These are phyloP conservation scores for Mugil cephalus DNA, from an alignment of 2,113 vertebrate genomes.

Conservation along the genomic window DNA sequence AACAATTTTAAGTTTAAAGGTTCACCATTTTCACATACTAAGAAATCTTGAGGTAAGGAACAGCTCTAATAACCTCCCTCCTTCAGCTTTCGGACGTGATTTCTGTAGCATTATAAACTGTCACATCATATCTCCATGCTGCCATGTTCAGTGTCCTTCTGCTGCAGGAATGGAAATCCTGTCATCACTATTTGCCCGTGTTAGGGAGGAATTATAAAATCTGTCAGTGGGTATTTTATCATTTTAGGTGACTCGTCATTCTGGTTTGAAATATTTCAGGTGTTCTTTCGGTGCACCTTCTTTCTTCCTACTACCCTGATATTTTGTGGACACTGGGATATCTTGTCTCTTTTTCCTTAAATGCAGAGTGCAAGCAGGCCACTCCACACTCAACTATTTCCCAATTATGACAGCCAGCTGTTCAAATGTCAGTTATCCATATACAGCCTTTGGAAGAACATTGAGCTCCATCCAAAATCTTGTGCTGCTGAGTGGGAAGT, in stretches of 20 bases:
- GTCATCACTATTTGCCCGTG: conserved; percentile 29
- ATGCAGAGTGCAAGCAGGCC: conserved; percentile 46
- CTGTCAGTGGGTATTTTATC: conserved; percentile 42
- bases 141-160: conserved; percentile 41
- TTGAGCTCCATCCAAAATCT: conserved; percentile 75
- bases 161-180: conserved; percentile 36
- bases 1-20: conserved; percentile 85
- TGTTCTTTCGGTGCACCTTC: conserved; percentile 35
- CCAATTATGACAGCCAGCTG: conserved; percentile 61
- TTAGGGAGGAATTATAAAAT: conserved; percentile 44
- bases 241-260: conserved; percentile 46
- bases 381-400: conserved; percentile 47
- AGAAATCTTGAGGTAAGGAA: conserved; percentile 83
- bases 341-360: conserved; percentile 38
- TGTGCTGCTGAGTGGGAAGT: conserved; percentile 79
- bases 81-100: conserved; percentile 63
- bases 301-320: conserved; percentile 22
- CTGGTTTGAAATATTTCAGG: conserved; percentile 50
- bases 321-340: conserved; percentile 24
- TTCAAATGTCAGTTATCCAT: conserved; percentile 67
- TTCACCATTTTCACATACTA: conserved; percentile 82
- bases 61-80: conserved; percentile 71
- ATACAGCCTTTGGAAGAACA: conserved; percentile 78
- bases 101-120: conserved; percentile 55
- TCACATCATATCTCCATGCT: conserved; percentile 42